These are phyloP conservation scores for Lytechinus pictus DNA, from an alignment of 35 echinoderm and acorn worm species.

Conservation along the genomic window DNA sequence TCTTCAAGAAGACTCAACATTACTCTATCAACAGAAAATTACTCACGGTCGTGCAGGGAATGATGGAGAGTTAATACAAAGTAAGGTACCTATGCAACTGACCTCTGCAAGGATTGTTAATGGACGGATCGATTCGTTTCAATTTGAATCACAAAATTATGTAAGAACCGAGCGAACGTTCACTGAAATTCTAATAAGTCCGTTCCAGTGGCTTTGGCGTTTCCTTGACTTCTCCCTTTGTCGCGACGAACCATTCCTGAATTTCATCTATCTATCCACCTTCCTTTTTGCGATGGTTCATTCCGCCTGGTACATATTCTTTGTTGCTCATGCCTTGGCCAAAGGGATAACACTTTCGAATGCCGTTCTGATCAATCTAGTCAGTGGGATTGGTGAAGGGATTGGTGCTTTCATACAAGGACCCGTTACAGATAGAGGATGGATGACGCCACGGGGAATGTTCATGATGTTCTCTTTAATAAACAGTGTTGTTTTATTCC, in stretches of 20 bases:
- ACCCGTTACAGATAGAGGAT: not conserved
- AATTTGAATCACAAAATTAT: not conserved
- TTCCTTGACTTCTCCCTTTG: constrained; percentile 6
- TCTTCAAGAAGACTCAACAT: not conserved
- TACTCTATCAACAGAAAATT: not conserved
- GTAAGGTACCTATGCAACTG: not conserved
- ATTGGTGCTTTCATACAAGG: constrained; percentile 22
- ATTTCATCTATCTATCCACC: constrained; percentile 22
- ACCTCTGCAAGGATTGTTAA: not conserved
- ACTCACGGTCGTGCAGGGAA: not conserved
- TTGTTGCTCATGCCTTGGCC: constrained; percentile 22
- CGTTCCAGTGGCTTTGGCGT: constrained; percentile 26
- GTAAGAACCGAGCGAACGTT: not conserved
- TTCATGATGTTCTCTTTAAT: constrained; percentile 13
- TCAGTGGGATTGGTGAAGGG: not conserved
- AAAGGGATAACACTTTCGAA: constrained; percentile 2
- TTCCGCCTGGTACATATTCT: constrained; percentile 29
- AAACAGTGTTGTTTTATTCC: constrained; percentile 17
- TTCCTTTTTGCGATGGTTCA: not conserved
- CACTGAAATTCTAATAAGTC: not conserved
- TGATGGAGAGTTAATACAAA: not conserved
- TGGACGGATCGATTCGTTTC: not conserved
- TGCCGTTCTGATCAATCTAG: constrained; percentile 3
- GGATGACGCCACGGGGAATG: constrained; percentile 3
- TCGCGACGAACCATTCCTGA: constrained; percentile 25